phyloP scores from a whole-genome alignment of 2,888 invertebrate genomes.

The Apamea monoglypha region DNA sequence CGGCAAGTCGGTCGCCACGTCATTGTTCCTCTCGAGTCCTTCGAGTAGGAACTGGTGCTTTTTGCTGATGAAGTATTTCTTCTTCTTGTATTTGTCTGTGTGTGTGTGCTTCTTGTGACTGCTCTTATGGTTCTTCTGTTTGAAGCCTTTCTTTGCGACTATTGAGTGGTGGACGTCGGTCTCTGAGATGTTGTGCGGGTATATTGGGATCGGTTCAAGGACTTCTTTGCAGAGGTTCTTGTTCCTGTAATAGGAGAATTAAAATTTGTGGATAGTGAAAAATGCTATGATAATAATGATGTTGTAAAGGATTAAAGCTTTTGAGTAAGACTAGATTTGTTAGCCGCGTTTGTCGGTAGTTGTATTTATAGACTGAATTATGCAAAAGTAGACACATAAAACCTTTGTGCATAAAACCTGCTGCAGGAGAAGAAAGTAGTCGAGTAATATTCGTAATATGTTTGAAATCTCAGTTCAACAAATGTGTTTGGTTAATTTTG shows the following conservation, averaged over 20 bases:
- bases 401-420: background rate
- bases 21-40: slow-evolving; percentile 75
- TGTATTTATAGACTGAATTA: background rate
- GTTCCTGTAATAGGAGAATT: slow-evolving; percentile 71
- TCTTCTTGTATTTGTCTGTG: slow-evolving; percentile 79
- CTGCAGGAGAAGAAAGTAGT: no score
- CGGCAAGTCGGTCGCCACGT: slow-evolving; percentile 70
- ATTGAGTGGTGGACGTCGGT: slow-evolving; percentile 82
- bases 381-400: background rate
- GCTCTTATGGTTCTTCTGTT: slow-evolving; percentile 79
- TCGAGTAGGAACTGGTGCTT: slow-evolving; percentile 72
- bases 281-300: background rate
- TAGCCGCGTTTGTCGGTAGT: background rate
- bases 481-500: no score
- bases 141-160: slow-evolving; percentile 85
- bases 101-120: slow-evolving; percentile 80
- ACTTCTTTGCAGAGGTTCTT: slow-evolving; percentile 79
- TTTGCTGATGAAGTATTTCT: slow-evolving; percentile 79
- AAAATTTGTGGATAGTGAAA: background rate
- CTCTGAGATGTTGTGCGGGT: slow-evolving; percentile 77
- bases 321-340: background rate
- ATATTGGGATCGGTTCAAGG: slow-evolving; percentile 73
- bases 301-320: background rate
- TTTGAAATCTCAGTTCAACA: no score
- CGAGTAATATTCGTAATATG: no score